These are phyloP conservation scores for Exephanes ischioxanthus DNA, from an alignment of 2,888 invertebrate genomes.

Conservation along the genomic window DNA sequence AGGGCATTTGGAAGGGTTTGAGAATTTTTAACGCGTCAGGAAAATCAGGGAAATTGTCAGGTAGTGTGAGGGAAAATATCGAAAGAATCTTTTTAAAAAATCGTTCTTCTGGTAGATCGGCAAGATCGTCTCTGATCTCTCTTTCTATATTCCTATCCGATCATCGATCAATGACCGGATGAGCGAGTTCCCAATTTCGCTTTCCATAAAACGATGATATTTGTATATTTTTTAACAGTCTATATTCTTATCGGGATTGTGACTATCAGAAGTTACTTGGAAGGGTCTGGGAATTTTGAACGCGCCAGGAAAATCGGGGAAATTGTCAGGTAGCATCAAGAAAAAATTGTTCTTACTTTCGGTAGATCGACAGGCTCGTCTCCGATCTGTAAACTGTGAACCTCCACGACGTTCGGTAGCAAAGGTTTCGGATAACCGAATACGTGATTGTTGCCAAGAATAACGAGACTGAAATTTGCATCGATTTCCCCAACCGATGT, in stretches of 20 bases:
- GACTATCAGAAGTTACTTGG: too few relatives aligned
- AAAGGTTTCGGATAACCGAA: slow-evolving; percentile 81
- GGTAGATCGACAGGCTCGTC: slow-evolving; percentile 72
- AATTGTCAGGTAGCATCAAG: too few relatives aligned
- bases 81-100: neutral
- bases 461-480: slow-evolving; percentile 80
- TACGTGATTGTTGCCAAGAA: slow-evolving; percentile 81
- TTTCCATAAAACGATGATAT: neutral
- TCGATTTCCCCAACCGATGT: slow-evolving; percentile 77
- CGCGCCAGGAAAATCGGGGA: neutral
- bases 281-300: neutral
- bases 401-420: slow-evolving; percentile 80
- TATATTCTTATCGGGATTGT: too few relatives aligned
- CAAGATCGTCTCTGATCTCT: neutral
- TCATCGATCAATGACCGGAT: slow-evolving; percentile 18
- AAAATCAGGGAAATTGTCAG: too few relatives aligned
- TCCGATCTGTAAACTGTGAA: slow-evolving; percentile 80
- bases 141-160: neutral
- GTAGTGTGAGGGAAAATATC: too few relatives aligned
- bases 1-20: neutral
- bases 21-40: too few relatives aligned
- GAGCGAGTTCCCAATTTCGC: neutral
- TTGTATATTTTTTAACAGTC: too few relatives aligned
- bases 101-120: slow-evolving; percentile 71
- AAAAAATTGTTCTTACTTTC: slow-evolving; percentile 67